phyloP scores from a whole-genome alignment of 2,888 invertebrate species.

The Athalia rosae region DNA sequence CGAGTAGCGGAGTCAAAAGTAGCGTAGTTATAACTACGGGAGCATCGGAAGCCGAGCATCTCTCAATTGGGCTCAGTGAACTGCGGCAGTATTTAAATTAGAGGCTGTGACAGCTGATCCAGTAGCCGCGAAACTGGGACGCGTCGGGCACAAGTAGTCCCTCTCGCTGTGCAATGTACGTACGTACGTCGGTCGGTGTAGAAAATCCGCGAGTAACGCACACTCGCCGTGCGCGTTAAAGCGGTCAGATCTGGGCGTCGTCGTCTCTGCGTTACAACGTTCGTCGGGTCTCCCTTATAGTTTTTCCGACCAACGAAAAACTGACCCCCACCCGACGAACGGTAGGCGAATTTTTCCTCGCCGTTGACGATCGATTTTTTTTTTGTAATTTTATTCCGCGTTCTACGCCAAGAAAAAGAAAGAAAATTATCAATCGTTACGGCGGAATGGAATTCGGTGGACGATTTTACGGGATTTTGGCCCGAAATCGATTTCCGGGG shows the following conservation, averaged over 20 bases:
- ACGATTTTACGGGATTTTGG: constrained; percentile 6
- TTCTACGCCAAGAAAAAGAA: too few relatives aligned
- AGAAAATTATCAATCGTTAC: too few relatives aligned
- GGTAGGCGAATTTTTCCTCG: neutral
- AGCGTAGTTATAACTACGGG: too few relatives aligned
- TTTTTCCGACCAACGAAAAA: too few relatives aligned
- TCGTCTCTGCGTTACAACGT: neutral
- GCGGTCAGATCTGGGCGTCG: neutral
- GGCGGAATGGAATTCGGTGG: too few relatives aligned
- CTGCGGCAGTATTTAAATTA: constrained; percentile 3
- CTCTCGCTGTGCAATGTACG: too few relatives aligned
- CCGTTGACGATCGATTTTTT: neutral
- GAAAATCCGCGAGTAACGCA: neutral
- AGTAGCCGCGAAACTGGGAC: neutral
- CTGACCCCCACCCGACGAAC: too few relatives aligned
- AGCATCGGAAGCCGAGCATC: too few relatives aligned
- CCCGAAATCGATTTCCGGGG: neutral
- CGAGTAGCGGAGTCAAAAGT: too few relatives aligned
- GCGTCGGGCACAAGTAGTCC: neutral
- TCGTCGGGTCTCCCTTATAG: too few relatives aligned
- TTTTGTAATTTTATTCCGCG: neutral
- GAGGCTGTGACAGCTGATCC: constrained; percentile 6
- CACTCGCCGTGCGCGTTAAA: too few relatives aligned
- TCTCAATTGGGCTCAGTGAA: neutral
- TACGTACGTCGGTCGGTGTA: neutral